These are phyloP conservation scores for Oedothorax gibbosus DNA, from an alignment of 1,140 invertebrate species.

Conservation along the genomic window DNA sequence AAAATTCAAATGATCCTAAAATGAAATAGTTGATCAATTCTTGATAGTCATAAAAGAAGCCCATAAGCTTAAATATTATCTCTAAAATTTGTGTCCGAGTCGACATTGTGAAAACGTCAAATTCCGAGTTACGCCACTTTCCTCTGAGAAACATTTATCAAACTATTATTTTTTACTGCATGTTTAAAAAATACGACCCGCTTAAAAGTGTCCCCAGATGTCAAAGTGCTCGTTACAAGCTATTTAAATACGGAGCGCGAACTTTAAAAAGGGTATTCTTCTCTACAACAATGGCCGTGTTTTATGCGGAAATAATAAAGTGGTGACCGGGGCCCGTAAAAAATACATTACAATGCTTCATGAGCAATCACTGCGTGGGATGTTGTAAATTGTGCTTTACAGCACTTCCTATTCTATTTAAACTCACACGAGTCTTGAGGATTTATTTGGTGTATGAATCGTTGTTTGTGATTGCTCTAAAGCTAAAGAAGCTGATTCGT, in stretches of 20 bases:
- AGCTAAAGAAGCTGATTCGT: no score
- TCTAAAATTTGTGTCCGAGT: no score
- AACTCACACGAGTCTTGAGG: neutral
- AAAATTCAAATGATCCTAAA: no score
- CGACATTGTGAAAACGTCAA: no score
- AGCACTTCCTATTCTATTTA: conserved; percentile 31
- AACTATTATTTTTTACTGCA: neutral
- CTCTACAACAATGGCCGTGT: conserved; percentile 2
- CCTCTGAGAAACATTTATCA: no score
- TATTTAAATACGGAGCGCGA: neutral
- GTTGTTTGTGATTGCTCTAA: no score
- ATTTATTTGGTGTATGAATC: no score
- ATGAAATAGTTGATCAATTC: no score
- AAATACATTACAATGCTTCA: conserved; percentile 30
- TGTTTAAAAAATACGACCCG: neutral
- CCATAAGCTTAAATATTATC: no score
- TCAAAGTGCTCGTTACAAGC: conserved; percentile 10
- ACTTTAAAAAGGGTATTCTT: conserved; percentile 8
- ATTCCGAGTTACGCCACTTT: no score
- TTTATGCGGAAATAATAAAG: conserved; percentile 47
- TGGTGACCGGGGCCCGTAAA: conserved; percentile 6
- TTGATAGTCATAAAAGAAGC: no score
- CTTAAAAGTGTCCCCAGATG: conserved; percentile 23
- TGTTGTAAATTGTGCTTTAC: neutral
- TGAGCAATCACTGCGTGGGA: conserved; percentile 13